Base-by-base conservation (phyloP, 2,888 invertebrate species). In the Ceraclea dissimilis region DNA sequence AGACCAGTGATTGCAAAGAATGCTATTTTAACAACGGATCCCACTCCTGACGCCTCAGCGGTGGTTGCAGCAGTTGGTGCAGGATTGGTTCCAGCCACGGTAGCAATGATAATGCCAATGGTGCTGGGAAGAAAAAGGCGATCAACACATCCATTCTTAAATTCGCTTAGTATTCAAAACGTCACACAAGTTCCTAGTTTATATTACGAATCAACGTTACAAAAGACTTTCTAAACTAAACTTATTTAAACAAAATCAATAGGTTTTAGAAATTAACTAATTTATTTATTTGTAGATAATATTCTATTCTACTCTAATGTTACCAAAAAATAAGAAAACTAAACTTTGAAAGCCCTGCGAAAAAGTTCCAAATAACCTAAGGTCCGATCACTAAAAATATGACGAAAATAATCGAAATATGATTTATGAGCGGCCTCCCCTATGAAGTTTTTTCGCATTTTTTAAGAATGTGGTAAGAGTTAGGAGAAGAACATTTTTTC, bases 101-200 rank as follows among this genome's bases (percentile, higher is more conserved):
- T 88, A 83, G 88, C 88, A 0, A 85, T 88, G 84, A 78, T 89
- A 63, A 83, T 88, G 34, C 89, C 89, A 0, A 83, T 88, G 80
- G 84, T 87, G 69, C 73, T 88, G 58, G 85, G 84, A n/a, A 67
- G 68, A 8, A 61, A 58, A 51, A 61, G 58, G 39, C 56, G 61
- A 6, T 6, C 54, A 11, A n/a, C 21, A 13, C 31, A 54, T 18
- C 39, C 50, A 22, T 19, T 51, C 17, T 19, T 52, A 10, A 11
- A 49, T 13, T 19, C 13, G 1, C 43, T 47, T 0, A 10, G 44
- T 2, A 43, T 33, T 17, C 59, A 50, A 47, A 61, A 56, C 44
- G 61, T 61, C 2, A 61, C 61, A 5, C 59, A 61, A 19, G 55
- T 57, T 18, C 61, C 61, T 2, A 51, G 59, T 47, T 22, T 61